Base-by-base conservation (phyloP, 1,140 invertebrate genomes). In the Temnothorax nylanderi region DNA sequence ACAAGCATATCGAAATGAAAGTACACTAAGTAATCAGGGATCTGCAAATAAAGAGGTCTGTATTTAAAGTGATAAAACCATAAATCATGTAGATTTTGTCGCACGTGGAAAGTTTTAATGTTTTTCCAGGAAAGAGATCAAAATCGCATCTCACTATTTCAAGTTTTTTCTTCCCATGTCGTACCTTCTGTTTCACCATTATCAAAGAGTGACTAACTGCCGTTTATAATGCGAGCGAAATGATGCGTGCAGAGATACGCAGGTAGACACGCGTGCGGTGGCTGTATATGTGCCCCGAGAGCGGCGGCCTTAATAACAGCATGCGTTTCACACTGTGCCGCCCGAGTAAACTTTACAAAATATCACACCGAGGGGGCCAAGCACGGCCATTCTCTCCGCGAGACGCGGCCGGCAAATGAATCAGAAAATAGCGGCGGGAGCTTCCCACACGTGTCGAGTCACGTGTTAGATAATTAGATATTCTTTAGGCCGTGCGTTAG, bases 401-500 rank as follows among this genome's bases (percentile, higher is more conserved):
- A 84, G 62, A 58, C 62, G 67, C 62, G n/a, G 74, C 84, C 89
- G 86, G 92, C 92, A 94, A 95, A 94, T 93, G 94, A 94, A 94
- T 95, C 94, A 93, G 94, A 95, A 95, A 95, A 95, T 94, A 94
- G 89, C 91, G 91, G 90, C 91, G 92, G 93, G 92, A 94, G 93
- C 94, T 93, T 94, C 93, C 92, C 92, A 92, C 94, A 94, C 94
- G 94, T 95, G 94, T 90, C 94, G 49, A 75, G 94, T 93, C 94
- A 95, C 94, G 94, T 95, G 94, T 91, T 93, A 77, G 92, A 95
- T 95, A 95, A 95, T 95, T 95, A 95, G 94, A 95, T 95, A 95
- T 95, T 95, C 94, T 95, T 95, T 94, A 94, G 93, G 47, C 89
- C 78, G 91, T 92, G 86, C 92, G 94, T 94, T 94, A 94, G 93